Conservation (phyloP, 2,888 invertebrate genomes). For the Marronus borbonicus region DNA sequence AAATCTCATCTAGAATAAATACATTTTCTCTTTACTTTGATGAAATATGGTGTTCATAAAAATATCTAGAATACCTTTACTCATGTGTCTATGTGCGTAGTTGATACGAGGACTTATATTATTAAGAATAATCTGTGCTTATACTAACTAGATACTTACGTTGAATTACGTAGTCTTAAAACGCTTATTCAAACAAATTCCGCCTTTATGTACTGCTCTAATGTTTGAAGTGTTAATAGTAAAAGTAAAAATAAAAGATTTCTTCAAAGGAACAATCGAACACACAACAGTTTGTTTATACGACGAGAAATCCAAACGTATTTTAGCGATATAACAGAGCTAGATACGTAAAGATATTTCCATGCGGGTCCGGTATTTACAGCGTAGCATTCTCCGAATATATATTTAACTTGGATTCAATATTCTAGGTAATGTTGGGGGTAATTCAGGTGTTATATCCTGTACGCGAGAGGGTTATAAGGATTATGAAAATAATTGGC, state of each 20-base stretch:
- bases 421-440: neutral
- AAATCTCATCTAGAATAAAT: no score
- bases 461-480: neutral
- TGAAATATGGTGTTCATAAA: no score
- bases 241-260: neutral
- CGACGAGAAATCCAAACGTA: neutral
- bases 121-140: no score
- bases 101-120: no score
- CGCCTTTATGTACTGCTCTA: neutral
- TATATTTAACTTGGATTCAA: neutral
- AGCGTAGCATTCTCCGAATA: neutral
- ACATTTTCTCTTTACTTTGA: no score
- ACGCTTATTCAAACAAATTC: no score
- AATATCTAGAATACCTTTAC: no score
- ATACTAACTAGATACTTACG: no score
- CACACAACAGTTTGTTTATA: constrained; percentile 3
- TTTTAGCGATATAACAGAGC: neutral
- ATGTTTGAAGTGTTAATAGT: neutral
- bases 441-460: neutral
- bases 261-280: neutral
- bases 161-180: no score
- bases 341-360: neutral
- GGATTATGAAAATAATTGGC: constrained; percentile 34
- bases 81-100: no score
- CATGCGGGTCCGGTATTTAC: neutral